Evolutionary conservation across 2,888 invertebrate species (phyloP).

Genomic region (Drosophila macrospina): DNA sequence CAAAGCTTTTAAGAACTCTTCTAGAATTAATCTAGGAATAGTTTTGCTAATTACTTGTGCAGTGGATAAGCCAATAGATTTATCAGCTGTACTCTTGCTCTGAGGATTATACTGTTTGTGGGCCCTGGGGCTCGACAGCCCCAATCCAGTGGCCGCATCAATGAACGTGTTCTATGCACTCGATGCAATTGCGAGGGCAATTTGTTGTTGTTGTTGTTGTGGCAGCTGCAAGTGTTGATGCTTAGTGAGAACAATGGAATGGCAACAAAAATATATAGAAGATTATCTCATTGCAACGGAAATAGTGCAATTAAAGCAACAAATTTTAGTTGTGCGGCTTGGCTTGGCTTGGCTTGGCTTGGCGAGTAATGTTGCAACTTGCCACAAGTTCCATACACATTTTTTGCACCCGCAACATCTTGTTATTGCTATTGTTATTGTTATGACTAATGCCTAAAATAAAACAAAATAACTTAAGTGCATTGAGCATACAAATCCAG

Average conservation of each 20-base stretch:
- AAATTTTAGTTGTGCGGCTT: slow-evolving; percentile 62
- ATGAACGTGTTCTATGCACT: slow-evolving; percentile 48
- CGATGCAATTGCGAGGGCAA: slow-evolving; percentile 33
- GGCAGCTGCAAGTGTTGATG: slow-evolving; percentile 30
- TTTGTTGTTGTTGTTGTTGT: slow-evolving; percentile 7
- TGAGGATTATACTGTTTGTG: slow-evolving; percentile 7
- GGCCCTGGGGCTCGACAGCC: neutral
- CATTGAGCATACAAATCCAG: slow-evolving; percentile 47
- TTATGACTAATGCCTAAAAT: slow-evolving; percentile 56
- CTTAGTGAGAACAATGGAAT: slow-evolving; percentile 32
- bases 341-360: no score
- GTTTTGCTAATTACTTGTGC: neutral
- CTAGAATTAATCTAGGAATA: neutral
- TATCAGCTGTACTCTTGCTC: slow-evolving; percentile 4
- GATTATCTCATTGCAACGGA: slow-evolving; percentile 83
- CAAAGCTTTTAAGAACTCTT: neutral
- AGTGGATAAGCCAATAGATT: slow-evolving; percentile 1
- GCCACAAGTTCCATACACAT: slow-evolving; percentile 34
- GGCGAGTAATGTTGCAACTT: slow-evolving; percentile 27
- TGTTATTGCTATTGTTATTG: slow-evolving; percentile 40
- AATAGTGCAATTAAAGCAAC: slow-evolving; percentile 82
- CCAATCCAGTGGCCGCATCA: slow-evolving; percentile 27
- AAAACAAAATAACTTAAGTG: slow-evolving; percentile 53
- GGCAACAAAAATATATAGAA: slow-evolving; percentile 36
- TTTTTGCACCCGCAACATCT: slow-evolving; percentile 24